phyloP scores from a whole-genome alignment of 2,888 invertebrate species.

The Lasioglossum malachurum region DNA sequence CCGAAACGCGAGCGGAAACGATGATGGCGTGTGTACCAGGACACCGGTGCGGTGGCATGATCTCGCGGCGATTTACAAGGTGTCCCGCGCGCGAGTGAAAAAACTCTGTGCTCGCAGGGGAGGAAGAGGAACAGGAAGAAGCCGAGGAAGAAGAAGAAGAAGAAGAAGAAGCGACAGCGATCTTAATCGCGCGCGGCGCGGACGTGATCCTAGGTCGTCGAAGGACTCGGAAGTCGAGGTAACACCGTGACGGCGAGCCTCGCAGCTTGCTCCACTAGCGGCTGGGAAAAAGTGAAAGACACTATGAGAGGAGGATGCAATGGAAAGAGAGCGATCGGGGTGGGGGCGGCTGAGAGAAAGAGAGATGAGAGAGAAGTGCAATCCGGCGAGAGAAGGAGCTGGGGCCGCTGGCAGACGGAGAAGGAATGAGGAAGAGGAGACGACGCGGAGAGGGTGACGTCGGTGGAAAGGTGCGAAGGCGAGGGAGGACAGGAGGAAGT shows the following conservation, averaged over 20 bases:
- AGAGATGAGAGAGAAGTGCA: neutral
- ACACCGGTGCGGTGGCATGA: slow-evolving; percentile 3
- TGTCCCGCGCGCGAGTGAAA: slow-evolving; percentile 23
- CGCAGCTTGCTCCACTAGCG: slow-evolving; percentile 65
- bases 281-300: slow-evolving; percentile 71
- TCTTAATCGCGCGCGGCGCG: slow-evolving; percentile 55
- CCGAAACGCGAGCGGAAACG: slow-evolving; percentile 3
- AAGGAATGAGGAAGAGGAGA: slow-evolving; percentile 64
- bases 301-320: slow-evolving; percentile 61
- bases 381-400: neutral
- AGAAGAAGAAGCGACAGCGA: slow-evolving; percentile 39
- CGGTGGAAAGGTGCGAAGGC: slow-evolving; percentile 71
- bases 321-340: slow-evolving; percentile 54
- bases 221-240: slow-evolving; percentile 65
- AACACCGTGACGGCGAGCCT: slow-evolving; percentile 34
- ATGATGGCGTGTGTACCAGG: slow-evolving; percentile 40
- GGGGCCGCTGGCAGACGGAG: slow-evolving; percentile 25
- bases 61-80: slow-evolving; percentile 33
- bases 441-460: slow-evolving; percentile 68
- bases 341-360: slow-evolving; percentile 21
- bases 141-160: neutral
- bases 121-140: neutral
- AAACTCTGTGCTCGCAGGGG: neutral
- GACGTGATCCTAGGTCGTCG: slow-evolving; percentile 67
- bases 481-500: slow-evolving; percentile 68